Conservation (phyloP, 35 echinoderm and acorn worm genomes). For the Ophioderma brevispina region DNA sequence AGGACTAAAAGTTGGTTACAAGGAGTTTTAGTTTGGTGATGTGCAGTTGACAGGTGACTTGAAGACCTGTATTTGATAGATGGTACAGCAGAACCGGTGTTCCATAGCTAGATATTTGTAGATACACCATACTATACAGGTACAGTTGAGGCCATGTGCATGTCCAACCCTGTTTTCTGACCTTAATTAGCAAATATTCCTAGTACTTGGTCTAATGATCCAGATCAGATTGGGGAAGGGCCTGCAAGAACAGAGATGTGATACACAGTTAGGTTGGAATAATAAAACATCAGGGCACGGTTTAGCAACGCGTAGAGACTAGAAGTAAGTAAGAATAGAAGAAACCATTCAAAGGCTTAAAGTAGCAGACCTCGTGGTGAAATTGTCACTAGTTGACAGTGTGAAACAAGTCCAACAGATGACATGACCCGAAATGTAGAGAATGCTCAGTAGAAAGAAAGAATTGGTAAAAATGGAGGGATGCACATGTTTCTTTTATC, state of each 20-base stretch:
- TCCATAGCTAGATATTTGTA: conserved; percentile 24
- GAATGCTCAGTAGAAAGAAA: neutral
- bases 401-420: neutral
- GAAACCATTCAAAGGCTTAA: neutral
- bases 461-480: neutral
- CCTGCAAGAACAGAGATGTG: neutral
- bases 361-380: neutral
- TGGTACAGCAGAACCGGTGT: conserved; percentile 18
- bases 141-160: neutral
- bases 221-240: neutral
- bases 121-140: conserved; percentile 46
- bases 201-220: conserved; percentile 41
- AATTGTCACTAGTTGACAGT: neutral
- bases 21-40: conserved; percentile 3
- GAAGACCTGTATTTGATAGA: conserved; percentile 56
- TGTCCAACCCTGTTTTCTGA: neutral
- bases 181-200: too few relatives aligned
- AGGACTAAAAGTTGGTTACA: conserved; percentile 31
- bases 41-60: conserved; percentile 21
- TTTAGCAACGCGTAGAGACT: conserved; percentile 11
- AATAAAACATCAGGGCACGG: too few relatives aligned
- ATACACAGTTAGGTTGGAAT: neutral
- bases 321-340: neutral
- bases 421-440: neutral
- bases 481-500: neutral